Evolutionary conservation across 2,797 vertebrate species (phyloP).

Genomic region (Acrossocheilus fasciatus): DNA sequence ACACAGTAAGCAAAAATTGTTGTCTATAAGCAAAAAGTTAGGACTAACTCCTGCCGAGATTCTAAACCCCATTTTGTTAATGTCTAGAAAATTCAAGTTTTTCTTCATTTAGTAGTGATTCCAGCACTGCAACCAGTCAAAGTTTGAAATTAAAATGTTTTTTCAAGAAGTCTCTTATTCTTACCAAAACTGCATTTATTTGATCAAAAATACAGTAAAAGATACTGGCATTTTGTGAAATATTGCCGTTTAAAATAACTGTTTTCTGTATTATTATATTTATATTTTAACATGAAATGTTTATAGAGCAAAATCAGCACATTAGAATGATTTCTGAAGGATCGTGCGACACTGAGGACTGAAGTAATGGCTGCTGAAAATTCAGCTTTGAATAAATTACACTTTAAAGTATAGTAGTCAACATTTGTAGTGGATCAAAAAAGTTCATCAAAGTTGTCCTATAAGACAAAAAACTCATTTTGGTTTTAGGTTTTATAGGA

Average conservation of each 20-base stretch:
- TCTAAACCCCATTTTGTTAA: not conserved
- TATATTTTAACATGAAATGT: no score
- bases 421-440: no score
- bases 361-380: no score
- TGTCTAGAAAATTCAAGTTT: not conserved
- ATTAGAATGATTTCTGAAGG: no score
- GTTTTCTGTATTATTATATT: not conserved
- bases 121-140: not conserved
- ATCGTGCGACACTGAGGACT: not conserved
- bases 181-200: not conserved
- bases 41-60: not conserved
- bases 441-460: no score
- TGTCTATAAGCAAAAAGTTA: not conserved
- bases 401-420: not conserved
- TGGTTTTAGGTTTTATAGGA: no score
- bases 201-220: not conserved
- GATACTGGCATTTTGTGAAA: not conserved
- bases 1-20: not conserved
- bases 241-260: not conserved
- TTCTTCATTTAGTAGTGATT: not conserved
- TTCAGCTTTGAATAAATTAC: not conserved
- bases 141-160: not conserved
- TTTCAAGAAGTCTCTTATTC: not conserved
- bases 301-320: no score
- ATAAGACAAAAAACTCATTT: no score